These are phyloP conservation scores for Chamaea fasciata DNA, from an alignment of 2,113 vertebrate genomes.

Conservation along the genomic window DNA sequence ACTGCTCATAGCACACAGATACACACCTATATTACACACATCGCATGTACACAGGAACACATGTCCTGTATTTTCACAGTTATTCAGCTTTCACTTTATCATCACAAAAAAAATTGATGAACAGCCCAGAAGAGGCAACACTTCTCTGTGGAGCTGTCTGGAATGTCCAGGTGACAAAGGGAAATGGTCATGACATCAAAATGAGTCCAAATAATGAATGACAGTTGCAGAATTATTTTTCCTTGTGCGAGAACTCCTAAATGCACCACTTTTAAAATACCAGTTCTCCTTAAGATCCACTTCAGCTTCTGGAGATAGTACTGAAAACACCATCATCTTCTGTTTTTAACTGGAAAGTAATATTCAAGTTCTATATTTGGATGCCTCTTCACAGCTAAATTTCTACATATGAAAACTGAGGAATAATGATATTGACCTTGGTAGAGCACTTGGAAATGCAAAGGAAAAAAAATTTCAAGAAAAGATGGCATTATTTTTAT, in stretches of 20 bases:
- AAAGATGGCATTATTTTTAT: neutral
- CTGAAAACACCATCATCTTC: neutral
- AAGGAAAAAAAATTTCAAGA: neutral
- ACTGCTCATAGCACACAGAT: neutral
- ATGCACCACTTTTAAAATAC: neutral
- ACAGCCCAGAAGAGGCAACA: neutral
- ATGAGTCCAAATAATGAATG: neutral
- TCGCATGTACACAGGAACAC: neutral
- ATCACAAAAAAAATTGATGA: slow-evolving; percentile 13
- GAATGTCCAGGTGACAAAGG: neutral
- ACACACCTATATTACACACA: neutral
- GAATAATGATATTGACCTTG: neutral
- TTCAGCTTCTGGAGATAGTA: neutral
- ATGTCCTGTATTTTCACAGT: neutral
- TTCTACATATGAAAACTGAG: neutral
- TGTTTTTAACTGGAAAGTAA: slow-evolving; percentile 43
- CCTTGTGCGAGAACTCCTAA: neutral
- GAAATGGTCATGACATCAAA: neutral
- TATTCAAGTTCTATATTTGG: neutral
- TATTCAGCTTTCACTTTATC: neutral
- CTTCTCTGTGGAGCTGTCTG: neutral
- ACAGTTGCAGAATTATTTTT: neutral
- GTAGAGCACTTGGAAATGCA: neutral
- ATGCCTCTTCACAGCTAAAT: neutral
- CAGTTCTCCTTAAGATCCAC: neutral